A percentile compares a stretch with the other conserved stretches of the same genome.
These are phyloP conservation scores for Drosophila anceps DNA, from an alignment of 2,888 invertebrate species.

Conservation along the genomic window DNA sequence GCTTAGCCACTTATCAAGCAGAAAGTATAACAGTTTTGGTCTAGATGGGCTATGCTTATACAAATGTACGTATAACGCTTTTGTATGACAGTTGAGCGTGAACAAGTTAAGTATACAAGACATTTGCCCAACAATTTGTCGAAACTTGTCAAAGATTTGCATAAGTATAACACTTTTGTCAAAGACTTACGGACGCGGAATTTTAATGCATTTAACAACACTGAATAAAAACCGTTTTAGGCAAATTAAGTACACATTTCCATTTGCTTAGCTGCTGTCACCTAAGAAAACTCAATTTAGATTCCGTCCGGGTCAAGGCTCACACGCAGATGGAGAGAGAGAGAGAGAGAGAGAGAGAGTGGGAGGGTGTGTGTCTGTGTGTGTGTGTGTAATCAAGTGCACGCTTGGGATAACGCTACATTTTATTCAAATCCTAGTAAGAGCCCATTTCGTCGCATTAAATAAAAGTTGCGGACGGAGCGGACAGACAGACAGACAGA, in stretches of 20 bases:
- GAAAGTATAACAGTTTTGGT: too few species aligned
- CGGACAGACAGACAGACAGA: constrained; percentile 3
- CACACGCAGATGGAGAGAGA: not conserved
- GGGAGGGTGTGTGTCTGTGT: not conserved
- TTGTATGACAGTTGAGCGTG: not conserved
- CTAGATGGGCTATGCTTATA: not conserved
- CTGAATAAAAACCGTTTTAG: constrained; percentile 27
- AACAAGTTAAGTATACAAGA: not conserved
- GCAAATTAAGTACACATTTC: constrained; percentile 33
- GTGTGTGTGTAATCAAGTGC: constrained; percentile 48
- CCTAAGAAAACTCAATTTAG: constrained; percentile 65
- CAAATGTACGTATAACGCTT: not conserved
- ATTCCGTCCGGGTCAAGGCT: constrained; percentile 58
- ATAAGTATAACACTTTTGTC: constrained; percentile 21
- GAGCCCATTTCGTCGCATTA: constrained; percentile 76
- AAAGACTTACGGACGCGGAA: not conserved
- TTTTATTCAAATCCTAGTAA: constrained; percentile 77
- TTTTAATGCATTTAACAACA: constrained; percentile 33
- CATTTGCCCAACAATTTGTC: not conserved
- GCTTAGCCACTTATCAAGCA: too few species aligned
- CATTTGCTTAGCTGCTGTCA: constrained; percentile 41
- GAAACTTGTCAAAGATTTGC: constrained; percentile 4
- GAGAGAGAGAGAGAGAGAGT: not conserved
- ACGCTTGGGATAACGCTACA: constrained; percentile 51
- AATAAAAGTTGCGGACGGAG: constrained; percentile 64